A percentile compares a stretch with the other conserved stretches of the same genome.
These are phyloP conservation scores for Mus minutoides DNA, from an alignment of 2,797 vertebrate genomes.

Conservation along the genomic window DNA sequence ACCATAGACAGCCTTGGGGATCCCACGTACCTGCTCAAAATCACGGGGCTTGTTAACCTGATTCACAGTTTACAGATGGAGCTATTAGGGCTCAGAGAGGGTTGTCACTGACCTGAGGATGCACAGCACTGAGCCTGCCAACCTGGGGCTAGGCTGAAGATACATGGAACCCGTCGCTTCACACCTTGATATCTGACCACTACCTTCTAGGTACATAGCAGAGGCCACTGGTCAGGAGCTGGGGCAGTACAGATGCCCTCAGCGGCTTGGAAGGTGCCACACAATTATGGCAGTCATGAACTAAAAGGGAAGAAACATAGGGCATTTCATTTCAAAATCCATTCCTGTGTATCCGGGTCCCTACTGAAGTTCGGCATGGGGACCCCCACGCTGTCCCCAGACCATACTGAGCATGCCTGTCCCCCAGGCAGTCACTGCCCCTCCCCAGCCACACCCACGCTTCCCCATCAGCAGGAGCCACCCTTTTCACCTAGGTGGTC, in stretches of 20 bases:
- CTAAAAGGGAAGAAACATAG: no score
- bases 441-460: background rate
- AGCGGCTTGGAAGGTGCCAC: background rate
- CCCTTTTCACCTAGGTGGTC: slow-evolving; percentile 23
- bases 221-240: background rate
- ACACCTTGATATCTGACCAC: background rate
- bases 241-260: background rate
- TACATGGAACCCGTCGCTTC: background rate
- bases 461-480: background rate
- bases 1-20: background rate
- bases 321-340: background rate
- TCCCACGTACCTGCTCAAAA: background rate
- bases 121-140: background rate
- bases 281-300: no score
- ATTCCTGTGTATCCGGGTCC: background rate
- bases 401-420: background rate
- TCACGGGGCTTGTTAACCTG: no score
- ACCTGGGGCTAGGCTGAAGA: background rate
- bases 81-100: background rate
- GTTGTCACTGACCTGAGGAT: background rate
- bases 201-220: background rate
- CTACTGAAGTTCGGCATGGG: accelerated
- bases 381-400: background rate
- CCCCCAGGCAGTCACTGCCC: background rate
- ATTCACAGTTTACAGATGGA: background rate